Evolutionary conservation across 2,797 vertebrate species (phyloP), one percentile per base, ranked within the genome.

Genomic region (Podargus strigoides): DNA sequence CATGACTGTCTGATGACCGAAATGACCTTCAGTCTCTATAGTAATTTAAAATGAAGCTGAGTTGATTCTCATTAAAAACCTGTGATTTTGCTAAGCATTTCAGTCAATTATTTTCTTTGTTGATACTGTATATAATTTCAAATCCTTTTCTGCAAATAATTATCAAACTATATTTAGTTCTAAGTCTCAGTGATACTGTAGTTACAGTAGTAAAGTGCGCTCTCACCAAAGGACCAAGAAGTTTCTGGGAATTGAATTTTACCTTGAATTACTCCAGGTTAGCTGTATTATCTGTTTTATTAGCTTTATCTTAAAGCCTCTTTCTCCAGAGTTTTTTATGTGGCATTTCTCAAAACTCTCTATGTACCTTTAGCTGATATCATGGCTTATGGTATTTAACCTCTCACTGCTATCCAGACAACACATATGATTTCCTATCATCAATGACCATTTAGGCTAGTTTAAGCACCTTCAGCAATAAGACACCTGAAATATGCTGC

Each of bases 401-500:
- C 46, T 91, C 59, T 58, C 50, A 55, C 59, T 74, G 44, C 63
- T 69, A 34, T 27, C 42, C 55, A 93, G 62, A 46, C 53, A 75
- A 17, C 46, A 46, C 56, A 42, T 2, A 66, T 82, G 69, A 79
- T 90, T 94, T 93, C 82, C 81, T 62, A 28, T 53, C 76, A 88
- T 44, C 52, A 73, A 1, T 64, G 80, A 53, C 85, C 56, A 82
- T 82, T 86, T 21, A 12, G 24, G 41, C 49, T 47, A 2, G 36
- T 84, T 86, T 70, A 74, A 94, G 77, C 79, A 79, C 59, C 36
- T 86, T 93, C 70, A 74, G 77, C 68, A 85, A 46, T 70, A 82
- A 94, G 92, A 78, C 32, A 81, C 32, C 59, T 89, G 69, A 95
- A 96, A 95, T 32, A 86, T 50, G 27, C 2, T 88, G 80, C 32